Evolutionary conservation across 1,140 invertebrate genomes (phyloP).

Genomic region (Drosophila sp.): DNA sequence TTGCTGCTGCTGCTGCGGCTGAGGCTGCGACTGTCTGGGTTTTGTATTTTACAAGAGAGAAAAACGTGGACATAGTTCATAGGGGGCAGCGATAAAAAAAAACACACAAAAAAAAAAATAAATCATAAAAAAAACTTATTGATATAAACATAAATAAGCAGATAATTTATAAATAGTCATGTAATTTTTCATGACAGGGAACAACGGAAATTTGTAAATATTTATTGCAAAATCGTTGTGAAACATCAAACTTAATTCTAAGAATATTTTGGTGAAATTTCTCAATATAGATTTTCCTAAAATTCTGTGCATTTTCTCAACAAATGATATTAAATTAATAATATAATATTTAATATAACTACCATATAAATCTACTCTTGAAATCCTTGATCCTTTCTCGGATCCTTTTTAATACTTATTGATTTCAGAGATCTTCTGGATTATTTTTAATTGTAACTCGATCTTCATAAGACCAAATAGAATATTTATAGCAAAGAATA

Average conservation of each 20-base stretch:
- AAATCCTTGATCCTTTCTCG: too few species aligned
- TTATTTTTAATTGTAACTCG: too few species aligned
- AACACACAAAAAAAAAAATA: slow-evolving; percentile 19
- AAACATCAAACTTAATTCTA: neutral
- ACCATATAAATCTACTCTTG: too few species aligned
- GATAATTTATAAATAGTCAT: slow-evolving; percentile 51
- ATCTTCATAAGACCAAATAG: too few species aligned
- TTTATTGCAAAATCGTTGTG: neutral
- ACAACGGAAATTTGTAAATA: slow-evolving; percentile 5
- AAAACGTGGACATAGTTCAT: slow-evolving; percentile 19
- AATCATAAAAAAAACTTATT: slow-evolving; percentile 36
- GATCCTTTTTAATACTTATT: too few species aligned
- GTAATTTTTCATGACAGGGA: slow-evolving; percentile 19
- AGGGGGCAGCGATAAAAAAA: slow-evolving; percentile 16
- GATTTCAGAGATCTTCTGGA: too few species aligned
- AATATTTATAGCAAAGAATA: too few species aligned
- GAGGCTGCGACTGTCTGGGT: slow-evolving; percentile 48
- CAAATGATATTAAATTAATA: too few species aligned
- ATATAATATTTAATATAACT: too few species aligned
- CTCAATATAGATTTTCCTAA: too few species aligned
- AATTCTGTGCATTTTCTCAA: too few species aligned
- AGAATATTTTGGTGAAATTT: neutral
- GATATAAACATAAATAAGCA: slow-evolving; percentile 33
- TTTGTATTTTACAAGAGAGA: slow-evolving; percentile 10
- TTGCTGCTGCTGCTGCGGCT: slow-evolving; percentile 6